phyloP scores from a whole-genome alignment of 1,140 invertebrate species.

The Lamellibrachia luymesi region DNA sequence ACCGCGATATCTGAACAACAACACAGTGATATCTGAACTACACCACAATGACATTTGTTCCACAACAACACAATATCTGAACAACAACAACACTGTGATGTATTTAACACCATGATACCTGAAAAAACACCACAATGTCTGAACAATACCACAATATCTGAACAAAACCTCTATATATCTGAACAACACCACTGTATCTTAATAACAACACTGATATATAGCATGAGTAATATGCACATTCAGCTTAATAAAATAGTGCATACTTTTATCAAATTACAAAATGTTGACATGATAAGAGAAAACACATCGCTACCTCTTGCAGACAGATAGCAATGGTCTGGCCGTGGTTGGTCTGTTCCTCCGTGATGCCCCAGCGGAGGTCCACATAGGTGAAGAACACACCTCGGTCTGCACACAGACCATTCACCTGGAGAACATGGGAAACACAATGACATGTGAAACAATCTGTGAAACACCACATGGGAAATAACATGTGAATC shows the following conservation, averaged over 20 bases:
- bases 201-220: too few relatives aligned
- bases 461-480: not conserved
- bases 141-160: not conserved
- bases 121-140: not conserved
- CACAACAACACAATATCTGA: not conserved
- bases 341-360: conserved; percentile 37
- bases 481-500: not conserved
- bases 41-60: not conserved
- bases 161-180: too few relatives aligned
- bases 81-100: not conserved
- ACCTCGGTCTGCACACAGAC: conserved; percentile 37
- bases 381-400: conserved; percentile 46
- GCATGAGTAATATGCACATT: too few relatives aligned
- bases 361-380: conserved; percentile 41
- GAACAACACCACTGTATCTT: too few relatives aligned
- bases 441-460: not conserved
- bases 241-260: too few relatives aligned
- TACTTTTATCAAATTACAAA: too few relatives aligned
- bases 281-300: not conserved
- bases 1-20: conserved; percentile 38
- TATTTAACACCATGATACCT: not conserved
- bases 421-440: conserved; percentile 34
- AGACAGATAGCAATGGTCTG: conserved; percentile 44
- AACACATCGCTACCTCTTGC: conserved; percentile 35
- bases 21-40: not conserved